Evolutionary conservation across 2,113 vertebrate species (phyloP).

Genomic region (Pygoscelis antarcticus): DNA sequence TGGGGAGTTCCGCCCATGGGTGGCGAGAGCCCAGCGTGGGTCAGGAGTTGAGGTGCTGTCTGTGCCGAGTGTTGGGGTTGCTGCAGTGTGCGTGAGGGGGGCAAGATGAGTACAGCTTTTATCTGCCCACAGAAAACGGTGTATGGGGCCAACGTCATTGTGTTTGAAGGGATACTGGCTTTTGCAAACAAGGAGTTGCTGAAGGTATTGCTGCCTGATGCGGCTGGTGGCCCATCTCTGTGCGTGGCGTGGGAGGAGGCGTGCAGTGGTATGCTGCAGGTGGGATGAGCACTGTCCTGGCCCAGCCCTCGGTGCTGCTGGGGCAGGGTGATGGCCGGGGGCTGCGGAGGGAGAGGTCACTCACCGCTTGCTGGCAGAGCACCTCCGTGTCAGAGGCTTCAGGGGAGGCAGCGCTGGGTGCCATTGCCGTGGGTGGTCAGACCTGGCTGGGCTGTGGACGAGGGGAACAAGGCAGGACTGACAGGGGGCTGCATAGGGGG

Average conservation of each 20-base stretch:
- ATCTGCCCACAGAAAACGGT: slow-evolving; percentile 81
- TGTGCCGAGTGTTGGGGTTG: not conserved
- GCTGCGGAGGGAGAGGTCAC: not conserved
- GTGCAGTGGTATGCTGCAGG: not conserved
- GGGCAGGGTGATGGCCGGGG: not conserved
- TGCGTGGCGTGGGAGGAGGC: fast-evolving
- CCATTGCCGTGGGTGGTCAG: fast-evolving
- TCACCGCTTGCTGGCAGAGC: fast-evolving
- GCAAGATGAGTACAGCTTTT: fast-evolving
- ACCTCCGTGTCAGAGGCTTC: fast-evolving
- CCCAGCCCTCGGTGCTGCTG: not conserved
- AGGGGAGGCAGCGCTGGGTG: not conserved
- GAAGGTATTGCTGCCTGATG: slow-evolving; percentile 76
- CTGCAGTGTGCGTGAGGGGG: fast-evolving
- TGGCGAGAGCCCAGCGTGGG: fast-evolving
- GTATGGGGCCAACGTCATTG: slow-evolving; percentile 89
- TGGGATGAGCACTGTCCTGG: not conserved
- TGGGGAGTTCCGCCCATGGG: fast-evolving
- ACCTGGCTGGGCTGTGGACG: not conserved
- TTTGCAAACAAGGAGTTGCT: slow-evolving; percentile 92
- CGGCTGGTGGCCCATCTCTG: fast-evolving
- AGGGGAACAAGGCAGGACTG: fast-evolving
- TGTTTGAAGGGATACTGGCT: slow-evolving; percentile 89
- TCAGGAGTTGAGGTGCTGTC: not conserved
- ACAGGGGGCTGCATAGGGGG: not conserved